A percentile compares a stretch with the other conserved stretches of the same genome.
Evolutionary conservation across 2,888 invertebrate genomes (phyloP).

Genomic region (Melipona bicolor): DNA sequence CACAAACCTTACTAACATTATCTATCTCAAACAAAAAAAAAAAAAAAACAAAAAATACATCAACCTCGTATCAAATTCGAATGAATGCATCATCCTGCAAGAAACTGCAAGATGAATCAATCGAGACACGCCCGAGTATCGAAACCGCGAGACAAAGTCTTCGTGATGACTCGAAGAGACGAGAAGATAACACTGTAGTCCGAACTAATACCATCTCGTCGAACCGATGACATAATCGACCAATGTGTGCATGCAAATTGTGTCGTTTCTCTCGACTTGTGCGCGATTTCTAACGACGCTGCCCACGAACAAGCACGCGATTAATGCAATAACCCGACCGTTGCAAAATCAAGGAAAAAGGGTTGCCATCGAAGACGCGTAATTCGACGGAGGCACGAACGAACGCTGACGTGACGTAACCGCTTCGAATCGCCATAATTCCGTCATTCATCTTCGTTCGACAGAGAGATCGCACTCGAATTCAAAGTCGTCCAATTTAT

Average conservation of each 20-base stretch:
- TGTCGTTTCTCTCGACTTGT: conserved; percentile 5
- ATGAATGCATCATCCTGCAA: not conserved
- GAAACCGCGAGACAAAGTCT: not conserved
- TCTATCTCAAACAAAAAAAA: too few relatives aligned
- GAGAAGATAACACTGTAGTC: conserved; percentile 21
- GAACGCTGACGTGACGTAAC: not conserved
- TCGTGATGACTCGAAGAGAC: not conserved
- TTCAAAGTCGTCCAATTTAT: too few relatives aligned
- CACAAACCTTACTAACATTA: too few relatives aligned
- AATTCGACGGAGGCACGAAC: not conserved
- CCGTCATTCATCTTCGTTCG: conserved; percentile 11
- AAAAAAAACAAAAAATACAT: too few relatives aligned
- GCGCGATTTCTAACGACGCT: conserved; percentile 12
- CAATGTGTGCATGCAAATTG: conserved; percentile 43
- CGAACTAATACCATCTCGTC: conserved; percentile 15
- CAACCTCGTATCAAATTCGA: too few relatives aligned
- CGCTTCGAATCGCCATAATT: conserved; percentile 26
- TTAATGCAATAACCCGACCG: conserved; percentile 29
- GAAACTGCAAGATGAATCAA: too few relatives aligned
- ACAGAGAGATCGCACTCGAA: too few relatives aligned
- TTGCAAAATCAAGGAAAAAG: conserved; percentile 39
- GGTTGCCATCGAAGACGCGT: conserved; percentile 22
- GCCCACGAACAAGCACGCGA: conserved; percentile 31
- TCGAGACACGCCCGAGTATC: not conserved
- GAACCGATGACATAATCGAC: conserved; percentile 55